Conservation (phyloP, 2,888 invertebrate genomes). For the Antitype chi region DNA sequence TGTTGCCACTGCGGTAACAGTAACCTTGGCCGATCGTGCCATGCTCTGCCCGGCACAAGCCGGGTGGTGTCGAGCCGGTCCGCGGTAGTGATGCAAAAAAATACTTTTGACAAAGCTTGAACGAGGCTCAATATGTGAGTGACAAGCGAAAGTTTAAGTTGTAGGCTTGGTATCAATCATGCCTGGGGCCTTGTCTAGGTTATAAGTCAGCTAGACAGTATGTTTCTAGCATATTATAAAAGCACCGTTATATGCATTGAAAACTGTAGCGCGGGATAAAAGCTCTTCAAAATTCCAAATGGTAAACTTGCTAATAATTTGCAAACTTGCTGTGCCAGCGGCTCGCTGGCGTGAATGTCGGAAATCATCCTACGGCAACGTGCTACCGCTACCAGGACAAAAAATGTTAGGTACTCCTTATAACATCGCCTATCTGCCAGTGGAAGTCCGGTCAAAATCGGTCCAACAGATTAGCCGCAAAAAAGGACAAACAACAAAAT, state of each 20-base stretch:
- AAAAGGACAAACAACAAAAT: too few relatives aligned
- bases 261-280: background rate
- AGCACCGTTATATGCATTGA: background rate
- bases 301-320: background rate
- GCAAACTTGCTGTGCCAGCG: too few relatives aligned
- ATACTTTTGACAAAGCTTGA: conserved; percentile 29
- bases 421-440: too few relatives aligned
- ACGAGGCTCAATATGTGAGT: conserved; percentile 11
- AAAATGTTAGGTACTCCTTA: too few relatives aligned
- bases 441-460: too few relatives aligned
- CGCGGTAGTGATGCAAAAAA: conserved; percentile 60
- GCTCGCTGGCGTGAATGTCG: too few relatives aligned
- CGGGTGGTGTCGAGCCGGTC: conserved; percentile 66
- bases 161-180: background rate
- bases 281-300: background rate
- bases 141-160: conserved; percentile 42
- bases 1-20: conserved; percentile 64
- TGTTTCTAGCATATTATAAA: background rate
- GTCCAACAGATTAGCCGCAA: too few relatives aligned
- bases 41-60: conserved; percentile 76
- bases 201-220: background rate
- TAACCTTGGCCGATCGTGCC: conserved; percentile 81
- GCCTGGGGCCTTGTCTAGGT: conserved; percentile 27
- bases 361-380: too few relatives aligned
- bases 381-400: too few relatives aligned